These are phyloP conservation scores for Agriopis aurantiaria DNA, from an alignment of 2,888 invertebrate species.

Conservation along the genomic window DNA sequence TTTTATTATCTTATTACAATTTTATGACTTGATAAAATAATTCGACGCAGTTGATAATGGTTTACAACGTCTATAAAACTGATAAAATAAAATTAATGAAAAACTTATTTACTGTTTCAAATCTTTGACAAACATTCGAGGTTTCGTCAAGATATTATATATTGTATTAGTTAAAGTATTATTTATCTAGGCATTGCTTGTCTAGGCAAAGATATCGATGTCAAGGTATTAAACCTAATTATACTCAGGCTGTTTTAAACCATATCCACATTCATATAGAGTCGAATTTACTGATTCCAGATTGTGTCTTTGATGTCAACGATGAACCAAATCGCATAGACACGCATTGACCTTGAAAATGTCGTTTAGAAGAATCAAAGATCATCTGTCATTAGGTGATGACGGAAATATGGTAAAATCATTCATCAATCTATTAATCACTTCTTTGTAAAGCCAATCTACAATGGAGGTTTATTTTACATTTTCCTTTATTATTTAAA, in stretches of 20 bases:
- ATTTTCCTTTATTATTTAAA: not conserved
- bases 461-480: not conserved
- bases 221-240: conserved; percentile 56
- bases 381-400: conserved; percentile 49
- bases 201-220: conserved; percentile 63
- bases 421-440: conserved; percentile 30
- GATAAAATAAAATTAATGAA: conserved; percentile 29
- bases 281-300: not conserved
- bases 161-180: conserved; percentile 62
- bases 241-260: conserved; percentile 46
- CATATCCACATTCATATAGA: conserved; percentile 33
- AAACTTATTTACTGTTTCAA: conserved; percentile 30
- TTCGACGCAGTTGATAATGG: conserved; percentile 32
- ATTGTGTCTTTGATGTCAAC: not conserved
- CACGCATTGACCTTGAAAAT: conserved; percentile 36
- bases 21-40: conserved; percentile 32
- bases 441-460: conserved; percentile 6
- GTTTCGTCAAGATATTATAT: conserved; percentile 52
- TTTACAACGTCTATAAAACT: conserved; percentile 32
- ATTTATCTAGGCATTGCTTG: conserved; percentile 37
- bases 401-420: conserved; percentile 44
- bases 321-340: conserved; percentile 9
- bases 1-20: conserved; percentile 45
- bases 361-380: conserved; percentile 52
- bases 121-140: conserved; percentile 62